A percentile compares a stretch with the other conserved stretches of the same genome.
Evolutionary conservation across 2,113 vertebrate genomes (phyloP).

Genomic region (Morone chrysops): DNA sequence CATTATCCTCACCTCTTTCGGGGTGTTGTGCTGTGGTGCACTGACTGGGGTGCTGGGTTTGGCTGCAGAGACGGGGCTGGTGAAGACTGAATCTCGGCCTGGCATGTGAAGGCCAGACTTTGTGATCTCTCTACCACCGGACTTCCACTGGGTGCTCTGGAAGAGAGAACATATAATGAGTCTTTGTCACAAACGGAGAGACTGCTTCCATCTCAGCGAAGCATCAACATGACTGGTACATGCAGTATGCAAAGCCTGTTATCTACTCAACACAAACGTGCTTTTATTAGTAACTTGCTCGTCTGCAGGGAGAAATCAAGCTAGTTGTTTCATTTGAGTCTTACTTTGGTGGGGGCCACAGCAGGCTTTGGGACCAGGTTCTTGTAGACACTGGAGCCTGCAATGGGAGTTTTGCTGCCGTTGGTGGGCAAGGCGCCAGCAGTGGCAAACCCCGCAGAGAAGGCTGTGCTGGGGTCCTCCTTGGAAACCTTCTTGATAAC

Average conservation of each 20-base stretch:
- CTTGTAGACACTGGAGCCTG: constrained; percentile 97
- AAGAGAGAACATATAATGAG: constrained; percentile 2
- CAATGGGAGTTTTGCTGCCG: constrained; percentile 91
- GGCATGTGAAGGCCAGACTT: constrained; percentile 94
- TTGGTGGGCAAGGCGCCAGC: constrained; percentile 92
- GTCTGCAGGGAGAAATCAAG: neutral
- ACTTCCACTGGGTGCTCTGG: constrained; percentile 95
- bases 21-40: constrained; percentile 89
- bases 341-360: constrained; percentile 95
- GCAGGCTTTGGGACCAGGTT: constrained; percentile 97
- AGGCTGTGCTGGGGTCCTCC: constrained; percentile 95
- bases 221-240: too few relatives aligned
- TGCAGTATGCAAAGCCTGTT: neutral
- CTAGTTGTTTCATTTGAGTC: neutral
- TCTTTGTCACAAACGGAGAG: neutral
- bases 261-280: neutral
- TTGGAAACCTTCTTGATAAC: constrained; percentile 99
- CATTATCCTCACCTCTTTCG: constrained; percentile 91
- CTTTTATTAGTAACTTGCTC: neutral
- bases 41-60: constrained; percentile 92
- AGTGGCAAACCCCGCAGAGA: constrained; percentile 95
- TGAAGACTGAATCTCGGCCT: constrained; percentile 95
- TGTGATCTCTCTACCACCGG: constrained; percentile 90
- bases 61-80: constrained; percentile 95
- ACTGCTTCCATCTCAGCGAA: neutral